Base-by-base conservation (phyloP, 1,140 invertebrate genomes). In the Drosophila bocqueti region DNA sequence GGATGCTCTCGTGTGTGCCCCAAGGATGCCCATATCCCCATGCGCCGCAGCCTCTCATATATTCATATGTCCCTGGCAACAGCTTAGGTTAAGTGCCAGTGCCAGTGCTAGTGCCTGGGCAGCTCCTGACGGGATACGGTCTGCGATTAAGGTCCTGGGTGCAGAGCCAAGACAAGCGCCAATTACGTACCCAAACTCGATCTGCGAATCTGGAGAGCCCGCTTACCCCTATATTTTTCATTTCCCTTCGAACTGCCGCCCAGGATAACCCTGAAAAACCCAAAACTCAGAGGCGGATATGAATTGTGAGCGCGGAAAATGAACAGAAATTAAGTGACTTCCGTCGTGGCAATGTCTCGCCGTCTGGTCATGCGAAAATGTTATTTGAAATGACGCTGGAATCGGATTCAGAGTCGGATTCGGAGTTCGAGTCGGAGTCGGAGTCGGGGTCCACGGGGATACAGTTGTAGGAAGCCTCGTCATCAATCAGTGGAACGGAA, bases 291-390 rank as follows among this genome's bases (percentile, higher is more conserved):
- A 57, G 69, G 74, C 86, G 86, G 82, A 91, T 91, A 91, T 91
- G 82, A 87, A 83, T 83, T 87, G 80, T 81, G 69, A 91, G 57
- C 86, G 86, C 76, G 79, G 69, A 85, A 85, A 86, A 91, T 87
- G 77, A 87, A 91, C 77, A 75, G 75, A 91, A 91, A 91, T 91
- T 86, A 91, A 91, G 80, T 76, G 74, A 91, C 83, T 91, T 91
- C 83, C 81, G 87, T 72, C 81, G 87, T 79, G 75, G 67, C 77
- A 91, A 74, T 72, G 86, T 91, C 86, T 91, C 83, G 87, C 87
- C 87, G 87, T 91, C 87, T 91, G 78, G 83, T 65, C 75, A 58
- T 61, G 55, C 72, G 68, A 83, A 80, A 86, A 60, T 86, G 75
- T 76, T 69, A 82, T 87, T 86, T 79, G 31, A 66, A 79, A 78